Base-by-base conservation (phyloP, 2,888 invertebrate genomes). In the Lasioglossum figueresi region DNA sequence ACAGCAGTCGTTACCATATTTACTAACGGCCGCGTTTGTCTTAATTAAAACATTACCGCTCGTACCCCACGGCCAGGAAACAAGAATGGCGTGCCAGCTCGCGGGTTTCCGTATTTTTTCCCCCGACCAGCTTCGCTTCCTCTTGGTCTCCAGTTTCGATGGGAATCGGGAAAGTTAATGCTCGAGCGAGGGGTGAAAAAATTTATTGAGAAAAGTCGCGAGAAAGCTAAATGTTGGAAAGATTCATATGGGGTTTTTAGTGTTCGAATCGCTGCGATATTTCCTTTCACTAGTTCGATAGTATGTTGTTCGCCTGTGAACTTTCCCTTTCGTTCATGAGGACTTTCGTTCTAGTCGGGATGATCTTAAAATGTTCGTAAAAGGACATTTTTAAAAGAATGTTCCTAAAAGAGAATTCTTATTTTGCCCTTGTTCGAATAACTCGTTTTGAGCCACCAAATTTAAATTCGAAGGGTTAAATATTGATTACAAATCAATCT, bases 31-130 rank as follows among this genome's bases (percentile, higher is more conserved):
- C 85, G 83, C 84, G 90, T 89, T 85, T 85, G 89, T 91, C 92
- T 92, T 92, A 92, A 93, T 93, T 93, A 91, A 92, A 92, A 92
- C 89, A 85, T 91, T 89, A 88, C 89, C 88, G 83, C 83, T 81
- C 86, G 76, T 76, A 84, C 83, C 79, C 76, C 37, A 71, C 66
- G 19, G 78, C 63, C 80, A 84, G 87, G 88, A 84, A 85, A 89
- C 79, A 40, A 73, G 76, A 71, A 77, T 86, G 77, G 80, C 82
- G 84, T 82, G 88, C 81, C 80, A 73, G 43, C 70, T 59, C 59
- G 59, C 59, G 27, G 27, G 27, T 59, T 82, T 77, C 73, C 79
- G 27, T 76, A 45, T 76, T 68, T 76, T 74, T 70, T 27, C 0
- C 10, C 10, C 16, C 34, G 23, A 4, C 31, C 16, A 8, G 23